Conservation (phyloP, 2,113 vertebrate species). For the Gasterosteus nipponicus region DNA sequence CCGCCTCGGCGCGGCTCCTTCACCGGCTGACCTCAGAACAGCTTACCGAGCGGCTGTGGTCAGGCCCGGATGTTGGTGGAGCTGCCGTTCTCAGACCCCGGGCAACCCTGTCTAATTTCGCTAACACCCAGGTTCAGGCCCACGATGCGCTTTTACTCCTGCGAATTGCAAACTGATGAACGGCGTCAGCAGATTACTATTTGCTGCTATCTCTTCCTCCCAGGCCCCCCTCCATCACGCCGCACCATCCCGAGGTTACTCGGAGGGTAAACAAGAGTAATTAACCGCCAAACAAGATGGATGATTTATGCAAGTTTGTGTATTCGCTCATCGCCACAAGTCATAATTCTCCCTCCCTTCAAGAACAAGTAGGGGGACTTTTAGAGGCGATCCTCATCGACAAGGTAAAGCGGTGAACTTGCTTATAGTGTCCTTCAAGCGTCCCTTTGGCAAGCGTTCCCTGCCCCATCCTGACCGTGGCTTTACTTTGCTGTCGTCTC, state of each 20-base stretch:
- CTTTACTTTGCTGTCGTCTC: slow-evolving; percentile 68
- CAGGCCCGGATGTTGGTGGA: slow-evolving; percentile 58
- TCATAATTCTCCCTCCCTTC: slow-evolving; percentile 71
- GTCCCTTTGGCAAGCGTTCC: slow-evolving; percentile 22
- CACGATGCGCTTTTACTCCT: slow-evolving; percentile 60
- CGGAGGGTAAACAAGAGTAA: slow-evolving; percentile 80
- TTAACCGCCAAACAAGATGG: slow-evolving; percentile 80
- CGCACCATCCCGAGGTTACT: slow-evolving; percentile 78
- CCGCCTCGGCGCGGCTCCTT: slow-evolving; percentile 56
- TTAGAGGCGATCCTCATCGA: slow-evolving; percentile 55
- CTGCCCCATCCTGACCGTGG: slow-evolving; percentile 23
- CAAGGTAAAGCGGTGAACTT: slow-evolving; percentile 53
- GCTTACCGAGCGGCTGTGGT: slow-evolving; percentile 57
- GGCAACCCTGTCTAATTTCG: slow-evolving; percentile 60
- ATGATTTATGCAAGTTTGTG: slow-evolving; percentile 80
- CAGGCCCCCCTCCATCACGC: slow-evolving; percentile 71
- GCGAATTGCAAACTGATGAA: slow-evolving; percentile 70
- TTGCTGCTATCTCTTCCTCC: slow-evolving; percentile 75
- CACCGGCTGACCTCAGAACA: slow-evolving; percentile 67
- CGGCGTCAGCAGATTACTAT: slow-evolving; percentile 77
- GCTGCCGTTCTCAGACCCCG: slow-evolving; percentile 56
- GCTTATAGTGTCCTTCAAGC: slow-evolving; percentile 55
- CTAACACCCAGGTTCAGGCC: slow-evolving; percentile 64
- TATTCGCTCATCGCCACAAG: slow-evolving; percentile 72
- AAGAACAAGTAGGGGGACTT: slow-evolving; percentile 58